These are phyloP conservation scores for Xerus rutilus DNA, from an alignment of 2,797 vertebrate species.

Conservation along the genomic window DNA sequence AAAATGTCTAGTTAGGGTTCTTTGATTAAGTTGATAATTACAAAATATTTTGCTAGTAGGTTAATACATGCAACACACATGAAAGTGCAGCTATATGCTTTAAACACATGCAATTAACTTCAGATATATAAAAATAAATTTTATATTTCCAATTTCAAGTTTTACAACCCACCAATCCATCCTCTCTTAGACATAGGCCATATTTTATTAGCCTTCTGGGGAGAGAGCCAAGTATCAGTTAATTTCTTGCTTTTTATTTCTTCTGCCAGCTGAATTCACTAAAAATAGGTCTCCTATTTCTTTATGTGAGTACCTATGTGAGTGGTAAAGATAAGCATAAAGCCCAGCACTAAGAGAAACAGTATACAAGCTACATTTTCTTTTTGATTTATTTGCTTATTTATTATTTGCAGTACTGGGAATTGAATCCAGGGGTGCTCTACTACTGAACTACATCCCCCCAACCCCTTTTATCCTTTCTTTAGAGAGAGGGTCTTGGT, in stretches of 20 bases:
- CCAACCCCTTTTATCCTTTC: too few relatives aligned
- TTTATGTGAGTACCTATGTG: not conserved
- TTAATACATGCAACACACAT: not conserved
- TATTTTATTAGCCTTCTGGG: not conserved
- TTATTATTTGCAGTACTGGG: too few relatives aligned
- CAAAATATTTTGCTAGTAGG: not conserved
- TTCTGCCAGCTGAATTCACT: not conserved
- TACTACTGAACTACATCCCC: too few relatives aligned
- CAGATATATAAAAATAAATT: not conserved
- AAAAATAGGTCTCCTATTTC: not conserved
- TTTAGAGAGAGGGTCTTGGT: too few relatives aligned
- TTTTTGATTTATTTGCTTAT: too few relatives aligned
- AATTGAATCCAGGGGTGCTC: too few relatives aligned
- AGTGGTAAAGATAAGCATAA: not conserved
- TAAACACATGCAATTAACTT: not conserved
- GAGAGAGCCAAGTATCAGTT: not conserved
- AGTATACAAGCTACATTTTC: not conserved
- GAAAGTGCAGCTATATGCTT: not conserved
- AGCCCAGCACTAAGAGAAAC: not conserved
- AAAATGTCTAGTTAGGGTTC: not conserved
- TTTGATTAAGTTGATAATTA: conserved; percentile 7
- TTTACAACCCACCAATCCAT: not conserved
- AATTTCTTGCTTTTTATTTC: not conserved
- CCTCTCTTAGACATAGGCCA: not conserved
- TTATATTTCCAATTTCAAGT: not conserved